Evolutionary conservation across 1,140 invertebrate species (phyloP), one percentile per base, ranked within the genome.

Genomic region (Drosophila paulistorum): DNA sequence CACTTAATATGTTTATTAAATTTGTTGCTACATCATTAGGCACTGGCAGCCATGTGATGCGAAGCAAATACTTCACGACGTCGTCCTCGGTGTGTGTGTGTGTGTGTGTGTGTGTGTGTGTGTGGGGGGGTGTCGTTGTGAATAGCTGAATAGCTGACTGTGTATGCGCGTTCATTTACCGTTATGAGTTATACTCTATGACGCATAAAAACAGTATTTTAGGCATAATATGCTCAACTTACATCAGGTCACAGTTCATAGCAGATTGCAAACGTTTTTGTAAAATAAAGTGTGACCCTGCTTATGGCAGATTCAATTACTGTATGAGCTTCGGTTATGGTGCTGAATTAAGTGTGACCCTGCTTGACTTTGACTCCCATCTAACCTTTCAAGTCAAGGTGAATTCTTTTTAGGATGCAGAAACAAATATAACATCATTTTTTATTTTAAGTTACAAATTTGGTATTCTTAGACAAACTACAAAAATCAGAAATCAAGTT

Each of bases 1-100:
- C 84, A 87, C 84, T 87, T 89, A 87, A 87, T 87, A 87, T 90
- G 85, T 90, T 89, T 89, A 90, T 90, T 90, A 90, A 89, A 89
- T 89, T 90, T 90, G 84, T 89, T 90, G 85, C 85, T 90, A 90
- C 84, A 90, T 89, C 84, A 89, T 89, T 89, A 89, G 84, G 84
- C 84, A 84, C 84, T 89, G 84, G 85, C 84, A 84, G 74, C 74
- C 84, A 78, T 87, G 78, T 84, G 84, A 89, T 89, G 80, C 71
- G 77, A 71, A 66, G 59, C 83, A 86, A 86, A 79, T 84, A 86
- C 83, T 86, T 87, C 63, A 68, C 13, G 58, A 61, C 26, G 45
- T 23, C 26, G 4, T 9, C 17, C 26, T 23, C 2, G 1, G 37
- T 61, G 42, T 35, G 14, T 55, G 20, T 55, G 42, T 45, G 20